Evolutionary conservation across 2,113 vertebrate genomes (phyloP).

Genomic region (Grammomys dolichurus): DNA sequence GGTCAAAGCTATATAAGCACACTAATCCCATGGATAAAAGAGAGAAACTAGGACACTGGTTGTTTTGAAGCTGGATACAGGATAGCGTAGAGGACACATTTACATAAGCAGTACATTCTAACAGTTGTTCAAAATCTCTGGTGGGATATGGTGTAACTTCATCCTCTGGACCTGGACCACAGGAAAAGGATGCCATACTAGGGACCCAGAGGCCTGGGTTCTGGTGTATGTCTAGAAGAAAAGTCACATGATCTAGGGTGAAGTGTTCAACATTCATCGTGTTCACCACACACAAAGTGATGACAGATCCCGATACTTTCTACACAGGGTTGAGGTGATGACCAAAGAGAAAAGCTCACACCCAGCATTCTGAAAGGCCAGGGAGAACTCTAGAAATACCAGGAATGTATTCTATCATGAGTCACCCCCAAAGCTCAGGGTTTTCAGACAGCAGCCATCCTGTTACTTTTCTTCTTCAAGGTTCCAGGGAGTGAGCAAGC

Average conservation of each 20-base stretch:
- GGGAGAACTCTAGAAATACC: not conserved
- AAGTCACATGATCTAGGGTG: not conserved
- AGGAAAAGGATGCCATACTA: not conserved
- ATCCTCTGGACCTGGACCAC: not conserved
- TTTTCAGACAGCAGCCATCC: not conserved
- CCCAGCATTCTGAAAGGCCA: not conserved
- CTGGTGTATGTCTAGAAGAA: not conserved
- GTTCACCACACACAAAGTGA: not conserved
- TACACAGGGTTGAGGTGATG: not conserved
- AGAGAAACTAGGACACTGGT: not conserved
- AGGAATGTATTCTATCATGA: not conserved
- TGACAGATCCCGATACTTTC: not conserved
- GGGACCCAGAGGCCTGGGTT: not conserved
- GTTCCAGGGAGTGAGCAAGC: not conserved
- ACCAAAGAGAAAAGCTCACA: not conserved
- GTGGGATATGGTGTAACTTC: not conserved
- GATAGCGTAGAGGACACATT: not conserved
- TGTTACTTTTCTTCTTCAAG: not conserved
- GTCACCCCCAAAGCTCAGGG: not conserved
- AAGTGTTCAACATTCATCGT: not conserved
- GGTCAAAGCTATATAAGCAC: not conserved
- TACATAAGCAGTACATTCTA: not conserved
- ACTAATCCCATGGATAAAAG: not conserved
- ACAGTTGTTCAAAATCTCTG: not conserved
- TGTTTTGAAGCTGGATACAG: constrained; percentile 20